Evolutionary conservation across 2,113 vertebrate species (phyloP), one percentile per base, ranked within the genome.

Genomic region (Marmota monax): DNA sequence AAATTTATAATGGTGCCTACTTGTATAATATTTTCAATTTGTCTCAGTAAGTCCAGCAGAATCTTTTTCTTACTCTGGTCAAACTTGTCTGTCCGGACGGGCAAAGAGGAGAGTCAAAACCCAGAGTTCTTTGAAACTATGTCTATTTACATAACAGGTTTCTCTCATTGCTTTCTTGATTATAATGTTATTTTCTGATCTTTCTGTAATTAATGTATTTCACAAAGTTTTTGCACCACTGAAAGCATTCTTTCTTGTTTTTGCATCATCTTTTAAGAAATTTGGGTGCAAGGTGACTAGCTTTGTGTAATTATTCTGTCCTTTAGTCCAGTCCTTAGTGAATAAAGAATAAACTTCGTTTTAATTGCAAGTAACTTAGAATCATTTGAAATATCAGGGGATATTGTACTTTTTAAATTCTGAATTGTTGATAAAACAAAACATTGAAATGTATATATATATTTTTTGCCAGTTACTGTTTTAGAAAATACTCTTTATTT

Each of bases 161-260:
- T 80, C 58, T 89, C 63, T 97, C 14, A 27, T 67, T 67, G 4
- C 84, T 96, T 78, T 90, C 29, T 88, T 92, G 32, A 34, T 85
- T 65, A 20, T 87, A 91, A 90, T 23, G 91, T 92, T 85, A 93
- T 18, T 93, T 88, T 76, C 10, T 65, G 1, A 18, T 90, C 13
- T 95, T 88, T 78, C 29, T 90, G 29, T 95, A 94, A 84, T 72
- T 84, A 92, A 39, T 90, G 45, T 76, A 17, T 88, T 87, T 93
- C 37, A 77, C 11, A 83, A 48, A 78, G 27, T 65, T 88, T 93
- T 93, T 95, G 12, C 11, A 86, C 34, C 32, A 67, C 77, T 70
- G 23, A 2, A 82, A 37, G 34, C 18, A 72, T 65, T 94, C 8
- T 92, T 94, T 69, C 6, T 69, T 88, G 8, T 63, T 95, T 97